Percentiles rank a stretch among this genome's conserved stretches.
Conservation (phyloP, 2,888 invertebrate genomes). For the Pheosia gnoma region DNA sequence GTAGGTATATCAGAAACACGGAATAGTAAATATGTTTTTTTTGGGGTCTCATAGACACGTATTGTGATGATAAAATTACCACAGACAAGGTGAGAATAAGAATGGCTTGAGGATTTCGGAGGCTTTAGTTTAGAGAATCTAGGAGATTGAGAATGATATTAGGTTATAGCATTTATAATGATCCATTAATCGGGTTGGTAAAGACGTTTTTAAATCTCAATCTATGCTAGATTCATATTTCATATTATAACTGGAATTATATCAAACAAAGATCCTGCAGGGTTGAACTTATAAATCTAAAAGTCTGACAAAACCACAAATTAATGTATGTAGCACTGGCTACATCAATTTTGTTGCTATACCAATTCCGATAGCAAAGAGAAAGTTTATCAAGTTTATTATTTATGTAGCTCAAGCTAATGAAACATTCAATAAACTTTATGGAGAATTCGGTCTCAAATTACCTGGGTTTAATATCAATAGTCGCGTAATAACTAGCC, state of each 20-base stretch:
- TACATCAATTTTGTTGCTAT: not conserved
- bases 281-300: not conserved
- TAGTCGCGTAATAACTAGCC: too few relatives aligned
- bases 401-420: not conserved
- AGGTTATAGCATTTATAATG: too few relatives aligned
- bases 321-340: not conserved
- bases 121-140: not conserved
- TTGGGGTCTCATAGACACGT: not conserved
- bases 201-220: not conserved
- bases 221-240: not conserved
- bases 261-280: not conserved
- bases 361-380: not conserved
- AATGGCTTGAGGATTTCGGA: not conserved
- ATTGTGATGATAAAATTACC: not conserved
- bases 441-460: too few relatives aligned
- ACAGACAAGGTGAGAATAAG: not conserved
- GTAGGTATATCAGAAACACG: not conserved
- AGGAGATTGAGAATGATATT: not conserved
- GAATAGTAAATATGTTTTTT: not conserved
- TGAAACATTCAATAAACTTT: not conserved
- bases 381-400: not conserved
- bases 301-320: not conserved
- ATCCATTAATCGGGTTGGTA: too few relatives aligned
- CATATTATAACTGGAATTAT: not conserved
- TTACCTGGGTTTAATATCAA: too few relatives aligned